These are phyloP conservation scores for Hybognathus amarus DNA, from an alignment of 2,797 vertebrate species.

Conservation along the genomic window DNA sequence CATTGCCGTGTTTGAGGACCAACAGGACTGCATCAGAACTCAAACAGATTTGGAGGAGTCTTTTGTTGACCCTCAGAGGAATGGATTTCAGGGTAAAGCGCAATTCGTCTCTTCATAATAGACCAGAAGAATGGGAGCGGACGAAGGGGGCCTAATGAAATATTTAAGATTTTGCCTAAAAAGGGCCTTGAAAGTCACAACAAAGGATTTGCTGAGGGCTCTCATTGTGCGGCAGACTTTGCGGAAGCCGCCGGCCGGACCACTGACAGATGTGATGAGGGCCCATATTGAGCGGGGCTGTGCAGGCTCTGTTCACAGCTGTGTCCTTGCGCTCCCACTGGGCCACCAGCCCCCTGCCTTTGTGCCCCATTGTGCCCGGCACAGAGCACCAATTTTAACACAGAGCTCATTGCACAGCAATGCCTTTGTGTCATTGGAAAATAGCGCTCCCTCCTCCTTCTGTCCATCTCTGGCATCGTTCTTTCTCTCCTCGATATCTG, in stretches of 20 bases:
- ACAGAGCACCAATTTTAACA: slow-evolving; percentile 85
- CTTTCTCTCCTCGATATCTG: slow-evolving; percentile 46
- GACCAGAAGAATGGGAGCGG: slow-evolving; percentile 69
- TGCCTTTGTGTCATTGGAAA: slow-evolving; percentile 80
- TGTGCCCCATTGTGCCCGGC: slow-evolving; percentile 82
- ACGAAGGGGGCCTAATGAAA: slow-evolving; percentile 83
- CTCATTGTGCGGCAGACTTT: slow-evolving; percentile 76
- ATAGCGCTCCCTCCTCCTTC: slow-evolving; percentile 63
- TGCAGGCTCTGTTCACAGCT: slow-evolving; percentile 91
- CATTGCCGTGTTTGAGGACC: slow-evolving; percentile 69
- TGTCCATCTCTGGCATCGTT: slow-evolving; percentile 25
- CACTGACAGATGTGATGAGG: slow-evolving; percentile 85
- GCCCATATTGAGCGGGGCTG: slow-evolving; percentile 87
- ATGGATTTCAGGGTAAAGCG: slow-evolving; percentile 63
- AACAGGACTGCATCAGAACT: slow-evolving; percentile 69
- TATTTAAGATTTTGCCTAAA: slow-evolving; percentile 87
- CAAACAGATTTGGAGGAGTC: slow-evolving; percentile 73
- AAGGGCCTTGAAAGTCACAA: slow-evolving; percentile 80
- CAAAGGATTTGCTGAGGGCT: slow-evolving; percentile 80
- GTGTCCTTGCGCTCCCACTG: slow-evolving; percentile 81
- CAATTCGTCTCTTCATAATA: slow-evolving; percentile 70
- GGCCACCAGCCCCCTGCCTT: slow-evolving; percentile 89
- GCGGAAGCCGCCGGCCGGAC: slow-evolving; percentile 82
- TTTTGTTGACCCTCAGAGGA: slow-evolving; percentile 75
- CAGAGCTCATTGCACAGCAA: slow-evolving; percentile 84